Evolutionary conservation across 2,888 invertebrate species (phyloP).

Genomic region (Tupiocoris notatus): DNA sequence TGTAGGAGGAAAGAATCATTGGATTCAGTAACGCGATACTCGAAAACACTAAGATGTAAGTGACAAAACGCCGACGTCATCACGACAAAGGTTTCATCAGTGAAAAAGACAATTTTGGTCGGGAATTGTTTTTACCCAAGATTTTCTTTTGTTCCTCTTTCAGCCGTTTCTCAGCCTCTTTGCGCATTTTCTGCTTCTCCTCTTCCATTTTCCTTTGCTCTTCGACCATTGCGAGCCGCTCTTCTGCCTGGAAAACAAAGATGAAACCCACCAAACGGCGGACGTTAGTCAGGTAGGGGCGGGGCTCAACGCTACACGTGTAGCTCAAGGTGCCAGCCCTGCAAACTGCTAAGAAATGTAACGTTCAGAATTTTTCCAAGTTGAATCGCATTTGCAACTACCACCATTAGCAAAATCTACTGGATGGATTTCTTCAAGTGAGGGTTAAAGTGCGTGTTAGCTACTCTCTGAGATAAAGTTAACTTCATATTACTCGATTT

Average conservation of each 20-base stretch:
- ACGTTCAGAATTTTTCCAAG: no score
- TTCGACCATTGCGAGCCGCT: slow-evolving; percentile 92
- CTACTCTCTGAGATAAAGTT: no score
- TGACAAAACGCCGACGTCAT: slow-evolving; percentile 24
- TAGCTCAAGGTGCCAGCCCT: neutral
- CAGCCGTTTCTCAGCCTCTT: slow-evolving; percentile 87
- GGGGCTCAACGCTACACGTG: neutral
- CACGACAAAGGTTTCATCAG: slow-evolving; percentile 63
- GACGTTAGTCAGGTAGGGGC: neutral
- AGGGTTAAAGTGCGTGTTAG: no score
- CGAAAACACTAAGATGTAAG: neutral
- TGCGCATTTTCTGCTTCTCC: slow-evolving; percentile 86
- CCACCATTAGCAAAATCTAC: no score
- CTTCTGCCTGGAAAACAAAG: slow-evolving; percentile 75
- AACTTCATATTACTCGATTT: no score
- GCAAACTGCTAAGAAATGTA: no score
- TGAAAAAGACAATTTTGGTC: slow-evolving; percentile 91
- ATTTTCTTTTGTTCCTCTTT: slow-evolving; percentile 97
- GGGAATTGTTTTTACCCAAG: slow-evolving; percentile 93
- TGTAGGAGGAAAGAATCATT: neutral
- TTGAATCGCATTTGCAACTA: no score
- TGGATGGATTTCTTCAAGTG: no score
- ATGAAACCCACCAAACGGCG: neutral
- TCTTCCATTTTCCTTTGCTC: slow-evolving; percentile 95
- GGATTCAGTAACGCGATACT: neutral